These are phyloP conservation scores for Thera britannica DNA, from an alignment of 2,888 invertebrate genomes.

Conservation along the genomic window DNA sequence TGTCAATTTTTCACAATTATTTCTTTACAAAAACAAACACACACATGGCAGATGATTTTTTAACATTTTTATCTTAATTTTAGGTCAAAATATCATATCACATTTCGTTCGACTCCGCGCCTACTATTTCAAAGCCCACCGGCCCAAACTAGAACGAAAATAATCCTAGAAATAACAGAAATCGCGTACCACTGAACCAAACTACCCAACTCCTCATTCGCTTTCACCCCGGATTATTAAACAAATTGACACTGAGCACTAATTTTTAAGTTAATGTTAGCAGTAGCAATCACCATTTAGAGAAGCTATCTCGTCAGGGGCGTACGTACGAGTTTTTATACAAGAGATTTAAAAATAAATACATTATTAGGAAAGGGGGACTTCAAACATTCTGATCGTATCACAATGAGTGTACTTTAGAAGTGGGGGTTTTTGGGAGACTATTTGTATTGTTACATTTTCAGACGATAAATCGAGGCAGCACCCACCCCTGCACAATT, in stretches of 20 bases:
- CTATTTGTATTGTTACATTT: too few species aligned
- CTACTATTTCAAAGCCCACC: constrained; percentile 27
- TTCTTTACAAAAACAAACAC: constrained; percentile 72
- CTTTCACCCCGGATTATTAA: not conserved
- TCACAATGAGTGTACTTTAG: too few species aligned
- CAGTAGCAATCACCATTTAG: not conserved
- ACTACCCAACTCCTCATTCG: constrained; percentile 6
- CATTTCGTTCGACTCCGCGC: constrained; percentile 56
- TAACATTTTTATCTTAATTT: constrained; percentile 77
- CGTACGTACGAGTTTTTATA: too few species aligned
- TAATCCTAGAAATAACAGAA: not conserved
- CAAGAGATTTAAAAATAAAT: too few species aligned
- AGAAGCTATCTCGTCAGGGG: too few species aligned
- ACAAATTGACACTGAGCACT: not conserved
- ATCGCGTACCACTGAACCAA: constrained; percentile 1
- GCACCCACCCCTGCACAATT: too few species aligned
- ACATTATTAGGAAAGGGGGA: too few species aligned
- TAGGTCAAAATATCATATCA: constrained; percentile 69
- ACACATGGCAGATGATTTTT: constrained; percentile 71
- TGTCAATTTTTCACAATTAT: constrained; percentile 65
- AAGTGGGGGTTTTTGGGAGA: too few species aligned
- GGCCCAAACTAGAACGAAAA: constrained; percentile 13
- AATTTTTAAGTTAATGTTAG: not conserved
- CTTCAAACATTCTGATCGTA: too few species aligned
- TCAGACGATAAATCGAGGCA: too few species aligned